Evolutionary conservation across 2,113 vertebrate genomes (phyloP), one percentile per base, ranked within the genome.

Genomic region (Actenoides hombroni): DNA sequence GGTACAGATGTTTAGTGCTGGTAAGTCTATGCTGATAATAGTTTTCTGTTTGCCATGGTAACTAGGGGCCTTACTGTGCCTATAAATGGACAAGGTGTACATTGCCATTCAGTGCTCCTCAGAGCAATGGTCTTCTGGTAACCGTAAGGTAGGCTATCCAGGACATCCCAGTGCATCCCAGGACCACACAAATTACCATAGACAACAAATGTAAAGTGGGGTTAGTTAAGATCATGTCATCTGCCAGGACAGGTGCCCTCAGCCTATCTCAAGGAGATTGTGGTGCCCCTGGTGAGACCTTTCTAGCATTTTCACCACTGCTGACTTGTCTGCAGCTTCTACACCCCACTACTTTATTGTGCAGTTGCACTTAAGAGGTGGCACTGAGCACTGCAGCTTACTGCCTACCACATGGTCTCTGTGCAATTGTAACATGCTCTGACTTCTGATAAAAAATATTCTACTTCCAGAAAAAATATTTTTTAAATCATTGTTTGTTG

Each of bases 291-390:
- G 31, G 24, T 57, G 57, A 77, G 75, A 83, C 3, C 3, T 42
- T 82, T 63, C 14, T 9, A 28, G 7, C 8, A 42, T 48, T 73
- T 78, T 56, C n/a, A 53, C 9, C 44, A 20, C 40, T 74, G 40
- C 19, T 51, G 63, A 25, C 69, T 86, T 65, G 18, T 26, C 39
- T 56, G 56, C n/a, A 86, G 10, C 29, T 60, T 75, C 51, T 54
- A 16, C 3, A n/a, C 11, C 4, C 11, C 0, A 0, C 21, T 35
- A 33, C 7, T 81, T 73, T 42, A 23, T 44, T 61, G 49, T 42
- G 54, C 44, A 48, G 11, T 33, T 81, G 54, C 15, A 20, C 24
- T 61, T 28, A 4, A 28, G 26, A 37, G 6, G 12, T 26, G 60
- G 13, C 26, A 46, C 6, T 2, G n/a, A 54, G 18, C 18, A 51